A percentile compares a stretch with the other conserved stretches of the same genome.
phyloP scores from a whole-genome alignment of 1,140 invertebrate species.

The Listronotus bonariensis region DNA sequence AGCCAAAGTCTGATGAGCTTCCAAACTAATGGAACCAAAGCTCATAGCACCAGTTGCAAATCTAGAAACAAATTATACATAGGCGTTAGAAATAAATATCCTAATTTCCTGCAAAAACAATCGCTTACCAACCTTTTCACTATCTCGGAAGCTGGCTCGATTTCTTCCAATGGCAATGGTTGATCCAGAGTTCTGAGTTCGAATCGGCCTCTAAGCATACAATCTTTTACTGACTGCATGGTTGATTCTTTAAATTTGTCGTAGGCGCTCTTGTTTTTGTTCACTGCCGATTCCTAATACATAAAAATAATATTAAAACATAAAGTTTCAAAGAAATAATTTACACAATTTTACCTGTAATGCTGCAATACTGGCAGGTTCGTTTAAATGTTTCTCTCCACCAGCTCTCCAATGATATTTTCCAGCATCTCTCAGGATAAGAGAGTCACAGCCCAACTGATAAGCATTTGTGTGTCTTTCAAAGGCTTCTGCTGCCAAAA shows the following conservation, averaged over 20 bases:
- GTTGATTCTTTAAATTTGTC: conserved; percentile 87
- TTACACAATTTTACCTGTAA: conserved; percentile 67
- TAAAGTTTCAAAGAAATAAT: too few relatives aligned
- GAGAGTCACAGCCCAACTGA: conserved; percentile 71
- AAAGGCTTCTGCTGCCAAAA: conserved; percentile 86
- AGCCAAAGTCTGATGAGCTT: conserved; percentile 93
- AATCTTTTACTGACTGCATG: conserved; percentile 83
- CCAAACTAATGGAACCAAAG: conserved; percentile 90
- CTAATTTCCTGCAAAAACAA: too few relatives aligned
- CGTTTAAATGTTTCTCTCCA: conserved; percentile 98
- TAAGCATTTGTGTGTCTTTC: conserved; percentile 84
- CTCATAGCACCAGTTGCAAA: conserved; percentile 85
- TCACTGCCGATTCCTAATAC: conserved; percentile 72
- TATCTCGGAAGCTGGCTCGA: conserved; percentile 92
- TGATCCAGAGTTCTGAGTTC: conserved; percentile 79
- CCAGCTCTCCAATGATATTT: conserved; percentile 95
- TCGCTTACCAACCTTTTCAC: conserved; percentile 69
- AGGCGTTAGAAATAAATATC: too few relatives aligned
- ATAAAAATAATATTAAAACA: conserved; percentile 2
- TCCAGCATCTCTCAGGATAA: conserved; percentile 91
- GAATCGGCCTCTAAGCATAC: conserved; percentile 91
- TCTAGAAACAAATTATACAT: conserved; percentile 51
- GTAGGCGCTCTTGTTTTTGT: conserved; percentile 83
- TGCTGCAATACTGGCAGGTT: conserved; percentile 90
- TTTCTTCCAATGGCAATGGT: conserved; percentile 82